Conservation (phyloP, 2,888 invertebrate genomes). For the Latrodectus elegans region DNA sequence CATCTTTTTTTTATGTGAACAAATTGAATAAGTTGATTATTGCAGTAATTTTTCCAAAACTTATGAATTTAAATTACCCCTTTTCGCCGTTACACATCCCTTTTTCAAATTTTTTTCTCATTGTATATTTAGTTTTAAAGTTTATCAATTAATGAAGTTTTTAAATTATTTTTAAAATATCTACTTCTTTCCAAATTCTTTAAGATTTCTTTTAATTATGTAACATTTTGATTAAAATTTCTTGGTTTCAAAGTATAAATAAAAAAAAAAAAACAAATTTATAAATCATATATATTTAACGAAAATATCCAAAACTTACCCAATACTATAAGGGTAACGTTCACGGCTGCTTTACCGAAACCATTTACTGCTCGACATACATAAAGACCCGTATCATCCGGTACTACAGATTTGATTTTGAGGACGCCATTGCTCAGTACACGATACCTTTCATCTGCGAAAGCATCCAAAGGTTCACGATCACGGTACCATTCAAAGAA, state of each 20-base stretch:
- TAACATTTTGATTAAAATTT: background rate
- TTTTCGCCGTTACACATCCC: too few relatives aligned
- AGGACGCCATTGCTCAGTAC: slow-evolving; percentile 64
- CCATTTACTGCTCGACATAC: slow-evolving; percentile 69
- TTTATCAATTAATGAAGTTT: too few relatives aligned
- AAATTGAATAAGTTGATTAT: too few relatives aligned
- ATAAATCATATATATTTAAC: background rate
- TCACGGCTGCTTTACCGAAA: slow-evolving; percentile 65
- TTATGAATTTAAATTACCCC: too few relatives aligned
- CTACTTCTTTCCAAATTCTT: too few relatives aligned
- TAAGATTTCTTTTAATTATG: too few relatives aligned
- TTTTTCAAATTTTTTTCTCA: too few relatives aligned
- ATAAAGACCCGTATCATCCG: slow-evolving; percentile 69
- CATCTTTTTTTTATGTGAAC: too few relatives aligned
- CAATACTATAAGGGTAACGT: slow-evolving; percentile 67
- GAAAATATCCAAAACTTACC: slow-evolving; percentile 42
- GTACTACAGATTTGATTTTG: slow-evolving; percentile 64
- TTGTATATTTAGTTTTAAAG: too few relatives aligned
- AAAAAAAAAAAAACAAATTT: too few relatives aligned
- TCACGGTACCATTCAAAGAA: slow-evolving; percentile 68
- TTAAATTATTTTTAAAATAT: too few relatives aligned
- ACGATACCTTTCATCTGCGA: slow-evolving; percentile 64
- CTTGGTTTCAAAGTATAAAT: background rate
- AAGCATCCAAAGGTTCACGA: slow-evolving; percentile 54
- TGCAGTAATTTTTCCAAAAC: too few relatives aligned